These are phyloP conservation scores for Festucalex cinctus DNA, from an alignment of 2,113 vertebrate species.

Conservation along the genomic window DNA sequence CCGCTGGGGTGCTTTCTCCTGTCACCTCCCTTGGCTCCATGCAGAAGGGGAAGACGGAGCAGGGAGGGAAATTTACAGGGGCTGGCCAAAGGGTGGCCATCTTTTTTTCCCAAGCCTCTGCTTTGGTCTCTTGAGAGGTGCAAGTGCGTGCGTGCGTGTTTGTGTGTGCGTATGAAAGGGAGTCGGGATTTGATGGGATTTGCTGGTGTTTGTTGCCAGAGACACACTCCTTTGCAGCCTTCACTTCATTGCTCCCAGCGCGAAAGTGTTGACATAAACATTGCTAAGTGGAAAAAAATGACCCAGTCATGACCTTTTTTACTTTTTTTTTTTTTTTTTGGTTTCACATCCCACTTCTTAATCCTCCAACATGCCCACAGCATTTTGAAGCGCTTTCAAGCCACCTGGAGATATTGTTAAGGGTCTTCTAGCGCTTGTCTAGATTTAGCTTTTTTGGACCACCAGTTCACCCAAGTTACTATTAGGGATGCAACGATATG, in stretches of 20 bases:
- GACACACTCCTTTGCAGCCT: constrained; percentile 65
- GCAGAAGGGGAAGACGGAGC: constrained; percentile 58
- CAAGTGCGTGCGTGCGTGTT: constrained; percentile 35
- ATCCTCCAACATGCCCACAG: constrained; percentile 21
- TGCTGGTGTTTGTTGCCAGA: constrained; percentile 74
- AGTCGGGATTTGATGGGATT: constrained; percentile 71
- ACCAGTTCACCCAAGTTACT: constrained; percentile 25
- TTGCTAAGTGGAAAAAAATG: constrained; percentile 67
- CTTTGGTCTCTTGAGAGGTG: constrained; percentile 59
- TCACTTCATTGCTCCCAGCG: constrained; percentile 54
- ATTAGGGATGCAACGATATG: too few species aligned
- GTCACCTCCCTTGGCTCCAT: constrained; percentile 70
- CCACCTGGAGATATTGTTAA: constrained; percentile 46
- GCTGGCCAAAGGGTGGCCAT: constrained; percentile 68
- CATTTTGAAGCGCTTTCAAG: constrained; percentile 22
- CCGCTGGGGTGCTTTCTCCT: constrained; percentile 53
- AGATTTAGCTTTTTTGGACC: not conserved
- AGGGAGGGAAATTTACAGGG: constrained; percentile 21
- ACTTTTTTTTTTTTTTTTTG: constrained; percentile 18
- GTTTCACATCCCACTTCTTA: constrained; percentile 17
- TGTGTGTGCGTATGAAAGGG: constrained; percentile 28
- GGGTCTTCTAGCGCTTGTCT: constrained; percentile 33
- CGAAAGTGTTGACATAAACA: constrained; percentile 70
- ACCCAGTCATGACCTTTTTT: constrained; percentile 41
- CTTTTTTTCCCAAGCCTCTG: constrained; percentile 78